Evolutionary conservation across 2,888 invertebrate genomes (phyloP).

Genomic region (Nasonovia ribisnigri): DNA sequence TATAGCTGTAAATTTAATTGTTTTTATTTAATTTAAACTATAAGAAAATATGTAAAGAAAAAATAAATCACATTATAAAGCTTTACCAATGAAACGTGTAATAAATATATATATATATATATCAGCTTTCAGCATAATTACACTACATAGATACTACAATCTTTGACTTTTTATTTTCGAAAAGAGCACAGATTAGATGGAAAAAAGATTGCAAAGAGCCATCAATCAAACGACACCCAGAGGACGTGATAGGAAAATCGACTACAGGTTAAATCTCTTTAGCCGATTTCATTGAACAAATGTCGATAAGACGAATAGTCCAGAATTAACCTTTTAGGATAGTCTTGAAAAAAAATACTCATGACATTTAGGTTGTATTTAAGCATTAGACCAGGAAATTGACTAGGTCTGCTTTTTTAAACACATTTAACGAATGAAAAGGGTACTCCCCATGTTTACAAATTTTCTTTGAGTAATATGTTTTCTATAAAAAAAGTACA

Average conservation of each 20-base stretch:
- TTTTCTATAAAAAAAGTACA: background rate
- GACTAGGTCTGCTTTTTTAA: background rate
- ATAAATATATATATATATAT: background rate
- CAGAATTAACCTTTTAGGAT: background rate
- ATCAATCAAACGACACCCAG: conserved; percentile 16
- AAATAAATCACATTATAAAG: background rate
- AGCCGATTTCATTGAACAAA: background rate
- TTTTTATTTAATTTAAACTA: too few relatives aligned
- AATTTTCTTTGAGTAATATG: background rate
- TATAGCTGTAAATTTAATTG: background rate
- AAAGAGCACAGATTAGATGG: background rate
- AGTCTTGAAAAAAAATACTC: background rate
- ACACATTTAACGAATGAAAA: background rate
- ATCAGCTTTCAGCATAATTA: background rate
- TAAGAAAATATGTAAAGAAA: background rate
- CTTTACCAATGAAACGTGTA: background rate
- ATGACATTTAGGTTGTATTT: background rate
- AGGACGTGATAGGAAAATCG: conserved; percentile 8
- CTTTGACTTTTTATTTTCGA: background rate
- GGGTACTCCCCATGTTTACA: background rate
- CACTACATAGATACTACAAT: background rate
- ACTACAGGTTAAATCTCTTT: background rate
- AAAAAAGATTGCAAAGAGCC: background rate
- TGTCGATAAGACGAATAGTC: background rate
- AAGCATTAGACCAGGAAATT: background rate